Evolutionary conservation across 2,888 invertebrate species (phyloP).

Genomic region (Dynastes hyllus): DNA sequence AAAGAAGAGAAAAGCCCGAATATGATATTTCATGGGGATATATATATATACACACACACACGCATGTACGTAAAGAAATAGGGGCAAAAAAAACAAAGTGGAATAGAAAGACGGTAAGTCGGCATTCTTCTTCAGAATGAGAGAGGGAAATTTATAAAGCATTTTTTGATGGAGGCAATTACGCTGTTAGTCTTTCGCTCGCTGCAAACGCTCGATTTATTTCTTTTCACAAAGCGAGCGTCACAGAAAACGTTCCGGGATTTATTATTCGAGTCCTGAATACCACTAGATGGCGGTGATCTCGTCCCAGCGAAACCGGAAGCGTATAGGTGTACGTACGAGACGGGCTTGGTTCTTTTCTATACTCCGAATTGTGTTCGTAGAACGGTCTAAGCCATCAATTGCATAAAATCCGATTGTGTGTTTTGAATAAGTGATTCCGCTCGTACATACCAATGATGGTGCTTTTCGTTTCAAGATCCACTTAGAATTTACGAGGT

Average conservation of each 20-base stretch:
- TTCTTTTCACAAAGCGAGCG: slow-evolving; percentile 18
- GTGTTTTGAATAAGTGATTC: slow-evolving; percentile 48
- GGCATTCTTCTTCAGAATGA: slow-evolving; percentile 13
- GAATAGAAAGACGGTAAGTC: background rate
- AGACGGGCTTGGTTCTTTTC: slow-evolving; percentile 6
- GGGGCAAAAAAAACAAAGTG: background rate
- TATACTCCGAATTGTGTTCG: background rate
- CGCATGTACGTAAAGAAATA: background rate
- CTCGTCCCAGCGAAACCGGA: slow-evolving; percentile 19
- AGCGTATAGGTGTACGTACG: slow-evolving; percentile 11
- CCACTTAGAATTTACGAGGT: slow-evolving; percentile 34
- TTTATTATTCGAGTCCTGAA: slow-evolving; percentile 18
- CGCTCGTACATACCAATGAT: slow-evolving; percentile 41
- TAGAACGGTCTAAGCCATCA: slow-evolving; percentile 48
- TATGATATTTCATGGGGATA: background rate
- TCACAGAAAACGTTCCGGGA: slow-evolving; percentile 25
- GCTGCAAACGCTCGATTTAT: slow-evolving; percentile 20
- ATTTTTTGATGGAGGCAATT: slow-evolving; percentile 40
- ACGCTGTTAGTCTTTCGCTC: slow-evolving; percentile 31
- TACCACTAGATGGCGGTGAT: slow-evolving; percentile 1
- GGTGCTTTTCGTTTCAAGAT: slow-evolving; percentile 47
- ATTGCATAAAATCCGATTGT: slow-evolving; percentile 56
- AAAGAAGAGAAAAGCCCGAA: background rate
- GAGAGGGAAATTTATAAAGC: slow-evolving; percentile 30
- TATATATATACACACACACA: background rate